A percentile compares a stretch with the other conserved stretches of the same genome.
phyloP scores from a whole-genome alignment of 2,113 vertebrate species.

The Trogon surrucura region DNA sequence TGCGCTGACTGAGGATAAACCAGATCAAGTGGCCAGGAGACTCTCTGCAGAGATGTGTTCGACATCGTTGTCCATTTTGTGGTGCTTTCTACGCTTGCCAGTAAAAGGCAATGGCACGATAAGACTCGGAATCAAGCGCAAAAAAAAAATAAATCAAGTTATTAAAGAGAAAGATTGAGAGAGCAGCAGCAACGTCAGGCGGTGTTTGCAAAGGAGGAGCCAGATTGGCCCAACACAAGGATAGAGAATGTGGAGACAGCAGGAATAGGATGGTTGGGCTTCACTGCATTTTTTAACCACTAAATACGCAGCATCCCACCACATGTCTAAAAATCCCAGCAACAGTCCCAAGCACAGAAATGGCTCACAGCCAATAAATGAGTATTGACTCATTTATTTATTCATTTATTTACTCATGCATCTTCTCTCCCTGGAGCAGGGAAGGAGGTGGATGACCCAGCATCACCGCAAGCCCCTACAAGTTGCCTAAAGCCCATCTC shows the following conservation, averaged over 20 bases:
- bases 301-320: background rate
- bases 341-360: background rate
- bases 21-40: background rate
- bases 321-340: background rate
- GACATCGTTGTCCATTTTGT: background rate
- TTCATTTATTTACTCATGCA: too few relatives aligned
- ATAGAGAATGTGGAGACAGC: background rate
- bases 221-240: background rate
- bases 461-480: background rate
- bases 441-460: background rate
- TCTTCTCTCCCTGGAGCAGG: background rate
- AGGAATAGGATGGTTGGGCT: background rate
- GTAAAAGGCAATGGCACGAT: background rate
- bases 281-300: background rate
- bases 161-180: background rate
- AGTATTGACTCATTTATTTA: too few relatives aligned
- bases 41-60: background rate
- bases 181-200: background rate
- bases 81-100: rapidly evolving
- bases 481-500: background rate
- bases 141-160: background rate
- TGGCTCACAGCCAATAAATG: background rate
- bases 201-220: background rate
- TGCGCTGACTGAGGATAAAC: background rate
- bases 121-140: background rate